Conservation (phyloP, 2,888 invertebrate species). For the Heliconius cydno region DNA sequence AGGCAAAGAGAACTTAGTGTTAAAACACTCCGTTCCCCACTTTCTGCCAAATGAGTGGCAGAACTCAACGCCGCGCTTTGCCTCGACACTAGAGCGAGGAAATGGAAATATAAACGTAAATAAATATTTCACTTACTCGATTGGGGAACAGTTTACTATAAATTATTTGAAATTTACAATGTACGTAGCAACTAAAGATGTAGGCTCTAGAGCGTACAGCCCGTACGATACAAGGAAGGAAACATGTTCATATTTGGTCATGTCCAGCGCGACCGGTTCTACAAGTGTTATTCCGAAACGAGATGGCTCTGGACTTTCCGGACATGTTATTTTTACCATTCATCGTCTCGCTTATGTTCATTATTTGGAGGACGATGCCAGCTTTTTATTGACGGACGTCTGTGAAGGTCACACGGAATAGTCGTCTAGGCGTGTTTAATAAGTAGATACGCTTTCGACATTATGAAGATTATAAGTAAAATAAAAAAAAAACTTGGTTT, state of each 20-base stretch:
- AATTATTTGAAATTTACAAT: neutral
- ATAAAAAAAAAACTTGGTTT: conserved; percentile 29
- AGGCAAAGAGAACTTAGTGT: no score
- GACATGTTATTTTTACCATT: conserved; percentile 58
- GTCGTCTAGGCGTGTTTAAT: conserved; percentile 57
- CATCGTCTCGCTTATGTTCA: conserved; percentile 59
- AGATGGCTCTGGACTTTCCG: conserved; percentile 81
- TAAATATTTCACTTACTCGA: no score
- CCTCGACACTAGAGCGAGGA: no score
- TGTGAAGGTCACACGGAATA: conserved; percentile 75
- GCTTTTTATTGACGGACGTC: conserved; percentile 70
- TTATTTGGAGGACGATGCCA: conserved; percentile 61
- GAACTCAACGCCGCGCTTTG: no score
- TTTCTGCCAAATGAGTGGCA: no score
- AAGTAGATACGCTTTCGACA: conserved; percentile 34
- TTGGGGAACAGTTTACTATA: neutral
- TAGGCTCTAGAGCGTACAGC: conserved; percentile 48
- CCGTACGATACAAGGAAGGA: conserved; percentile 74
- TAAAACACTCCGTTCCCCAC: no score
- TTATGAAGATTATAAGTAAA: conserved; percentile 29
- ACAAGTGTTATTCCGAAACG: conserved; percentile 82
- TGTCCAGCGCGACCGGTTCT: conserved; percentile 70
- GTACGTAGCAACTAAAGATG: conserved; percentile 30
- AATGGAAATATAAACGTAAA: no score
- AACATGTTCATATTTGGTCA: conserved; percentile 79